These are phyloP conservation scores for Lasioglossum morio DNA, from an alignment of 2,888 invertebrate genomes.

Conservation along the genomic window DNA sequence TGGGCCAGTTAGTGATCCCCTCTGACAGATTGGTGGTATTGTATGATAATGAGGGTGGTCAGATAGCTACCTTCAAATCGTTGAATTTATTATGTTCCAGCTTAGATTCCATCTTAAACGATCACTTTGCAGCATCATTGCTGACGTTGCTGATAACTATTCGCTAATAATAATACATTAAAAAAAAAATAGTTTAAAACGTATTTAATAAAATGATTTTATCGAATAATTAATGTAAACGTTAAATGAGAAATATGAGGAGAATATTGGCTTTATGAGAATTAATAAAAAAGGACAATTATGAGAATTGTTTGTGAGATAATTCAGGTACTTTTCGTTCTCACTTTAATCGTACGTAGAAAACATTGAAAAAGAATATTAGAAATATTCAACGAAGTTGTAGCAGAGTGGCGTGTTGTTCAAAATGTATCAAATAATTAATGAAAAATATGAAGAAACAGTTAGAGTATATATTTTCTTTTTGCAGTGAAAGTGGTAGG, in stretches of 20 bases:
- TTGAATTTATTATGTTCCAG: not conserved
- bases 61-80: conserved; percentile 21
- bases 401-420: too few species aligned
- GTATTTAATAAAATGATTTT: not conserved
- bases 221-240: too few species aligned
- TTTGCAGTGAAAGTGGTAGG: too few species aligned
- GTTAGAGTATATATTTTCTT: not conserved
- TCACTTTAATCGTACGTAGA: not conserved
- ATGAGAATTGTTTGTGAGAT: not conserved
- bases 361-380: not conserved
- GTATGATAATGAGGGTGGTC: conserved; percentile 31
- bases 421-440: not conserved
- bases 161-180: not conserved
- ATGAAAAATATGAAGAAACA: not conserved
- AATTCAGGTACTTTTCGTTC: not conserved
- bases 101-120: not conserved
- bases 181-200: not conserved
- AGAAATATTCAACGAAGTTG: not conserved
- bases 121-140: not conserved
- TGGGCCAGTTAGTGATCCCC: not conserved
- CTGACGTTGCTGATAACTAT: not conserved
- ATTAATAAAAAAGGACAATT: too few species aligned
- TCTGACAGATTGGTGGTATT: conserved; percentile 33
- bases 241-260: not conserved
- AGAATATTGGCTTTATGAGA: too few species aligned